Base-by-base conservation (phyloP, 2,113 vertebrate genomes). In the Rhabdomys dilectus region DNA sequence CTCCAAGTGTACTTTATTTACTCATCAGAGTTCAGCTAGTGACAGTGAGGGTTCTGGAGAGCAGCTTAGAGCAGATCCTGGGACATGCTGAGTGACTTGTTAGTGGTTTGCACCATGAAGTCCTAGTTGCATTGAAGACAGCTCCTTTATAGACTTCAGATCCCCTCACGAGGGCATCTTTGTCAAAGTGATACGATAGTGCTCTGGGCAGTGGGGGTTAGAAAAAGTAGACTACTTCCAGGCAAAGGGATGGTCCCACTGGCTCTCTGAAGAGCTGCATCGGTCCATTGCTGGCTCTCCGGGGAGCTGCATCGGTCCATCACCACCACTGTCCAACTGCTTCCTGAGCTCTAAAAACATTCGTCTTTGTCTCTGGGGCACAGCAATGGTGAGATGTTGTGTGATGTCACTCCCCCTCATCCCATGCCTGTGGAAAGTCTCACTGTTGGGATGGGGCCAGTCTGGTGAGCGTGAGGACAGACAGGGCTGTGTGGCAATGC, bases 401-500 rank as follows among this genome's bases (percentile, higher is more conserved):
- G 51, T 48, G 51, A 26, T 58, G 45, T 22, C 11, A n/a, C 39
- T 34, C 34, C 64, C 19, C 19, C 68, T 34, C 31, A 5, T 24
- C 51, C 19, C 26, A 17, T 19, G 58, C 51, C 88, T 26, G 0
- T 16, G 82, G 92, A 68, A 81, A 68, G 39, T 64, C 6, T 91
- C 51, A 8, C 29, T 42, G 0, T 10, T 68, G 2, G 73, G 93
- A 39, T 26, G 24, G 58, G 89, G 90, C 16, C 80, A 91, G 72
- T 29, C 87, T 95, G 90, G 70, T 77, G 95, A 95, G 84, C 2
- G 3, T 93, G 80, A 78, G 93, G 72, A 68, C 66, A 68, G 95
- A 92, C 94, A 95, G 78, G 88, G 51, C 75, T 2, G 16, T 51
- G 88, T 97, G 97, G 96, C 96, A 95, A 89, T 5, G 0, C 56